phyloP scores from a whole-genome alignment of 2,888 invertebrate species.

The Leptopilina drosophilae region DNA sequence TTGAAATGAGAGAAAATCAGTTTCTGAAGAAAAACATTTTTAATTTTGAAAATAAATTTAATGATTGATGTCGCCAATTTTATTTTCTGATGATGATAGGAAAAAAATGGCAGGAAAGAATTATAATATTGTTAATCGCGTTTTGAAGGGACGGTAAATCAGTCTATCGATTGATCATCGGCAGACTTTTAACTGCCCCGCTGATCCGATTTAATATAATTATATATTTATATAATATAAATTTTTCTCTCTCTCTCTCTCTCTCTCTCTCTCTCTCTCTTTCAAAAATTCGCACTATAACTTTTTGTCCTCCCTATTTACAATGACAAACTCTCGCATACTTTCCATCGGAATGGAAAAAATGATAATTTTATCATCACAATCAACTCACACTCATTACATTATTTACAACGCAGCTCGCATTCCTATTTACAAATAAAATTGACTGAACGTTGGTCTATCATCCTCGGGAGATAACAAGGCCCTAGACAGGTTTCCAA shows the following conservation, averaged over 20 bases:
- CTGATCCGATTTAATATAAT: constrained; percentile 15
- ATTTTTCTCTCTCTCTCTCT: no score
- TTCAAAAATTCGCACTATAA: constrained; percentile 7
- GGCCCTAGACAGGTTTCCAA: constrained; percentile 31
- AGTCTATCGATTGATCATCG: constrained; percentile 63
- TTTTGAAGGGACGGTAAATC: constrained; percentile 62
- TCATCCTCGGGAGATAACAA: background rate
- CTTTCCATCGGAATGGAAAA: constrained; percentile 36
- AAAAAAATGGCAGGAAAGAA: constrained; percentile 4
- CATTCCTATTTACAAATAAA: constrained; percentile 48
- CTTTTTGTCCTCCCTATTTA: constrained; percentile 32
- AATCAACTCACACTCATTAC: constrained; percentile 32
- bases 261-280: background rate
- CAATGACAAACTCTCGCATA: constrained; percentile 29
- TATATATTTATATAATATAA: background rate
- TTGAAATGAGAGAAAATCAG: no score
- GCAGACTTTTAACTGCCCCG: constrained; percentile 56
- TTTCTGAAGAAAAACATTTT: no score
- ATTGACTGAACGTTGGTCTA: constrained; percentile 15
- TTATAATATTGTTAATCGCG: constrained; percentile 36
- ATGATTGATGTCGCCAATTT: background rate
- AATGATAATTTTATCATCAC: background rate
- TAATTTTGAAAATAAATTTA: no score
- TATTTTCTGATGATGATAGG: background rate
- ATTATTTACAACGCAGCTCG: constrained; percentile 47